Evolutionary conservation across 2,888 invertebrate species (phyloP), one percentile per base, ranked within the genome.

Genomic region (Heteromyza rotundicornis): DNA sequence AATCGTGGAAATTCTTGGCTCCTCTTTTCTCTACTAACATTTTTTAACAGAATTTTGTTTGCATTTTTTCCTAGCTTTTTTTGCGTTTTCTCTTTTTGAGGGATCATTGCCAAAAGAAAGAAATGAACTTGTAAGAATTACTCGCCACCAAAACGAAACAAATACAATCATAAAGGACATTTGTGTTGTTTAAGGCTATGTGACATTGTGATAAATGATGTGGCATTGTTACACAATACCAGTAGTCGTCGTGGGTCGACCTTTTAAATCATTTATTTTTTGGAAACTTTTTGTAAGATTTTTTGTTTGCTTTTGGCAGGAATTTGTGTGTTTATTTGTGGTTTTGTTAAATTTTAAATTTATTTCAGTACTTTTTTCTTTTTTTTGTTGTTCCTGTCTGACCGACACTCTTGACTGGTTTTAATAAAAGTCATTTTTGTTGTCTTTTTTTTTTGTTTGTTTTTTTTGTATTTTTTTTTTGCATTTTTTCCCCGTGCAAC

Each of bases 201-300:
- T 14, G 24, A 24, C 52, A 52, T 2, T n/a, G 14, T 52, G 52
- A 52, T 52, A 24, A 52, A 52, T 52, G 52, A 52, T 52, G 52
- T 27, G 52, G 47, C 47, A 20, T 20, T 47, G 47, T 47, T 20
- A 19, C 47, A 47, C 17, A 19, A 17, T 17, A 19, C 8, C 47
- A 47, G 47, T 47, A 47, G 19, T 19, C 19, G 19, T 19, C 19
- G 8, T n/a, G 14, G 19, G 17, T 20, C 20, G 2, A n/a, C n/a
- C n/a, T n/a, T 40, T 40, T 40, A 40, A 40, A 40, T 40, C 40
- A n/a, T 40, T 40, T 40, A 12, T 40, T 40, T n/a, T 40, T n/a
- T 32, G 5, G 32, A 32, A n/a, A 40, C 40, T 10, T 40, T 40
- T 40, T 40, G 8, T 40, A 10, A n/a, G 14, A 40, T 40, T 47